These are phyloP conservation scores for Ochlodes sylvanus DNA, from an alignment of 2,888 invertebrate species.

Conservation along the genomic window DNA sequence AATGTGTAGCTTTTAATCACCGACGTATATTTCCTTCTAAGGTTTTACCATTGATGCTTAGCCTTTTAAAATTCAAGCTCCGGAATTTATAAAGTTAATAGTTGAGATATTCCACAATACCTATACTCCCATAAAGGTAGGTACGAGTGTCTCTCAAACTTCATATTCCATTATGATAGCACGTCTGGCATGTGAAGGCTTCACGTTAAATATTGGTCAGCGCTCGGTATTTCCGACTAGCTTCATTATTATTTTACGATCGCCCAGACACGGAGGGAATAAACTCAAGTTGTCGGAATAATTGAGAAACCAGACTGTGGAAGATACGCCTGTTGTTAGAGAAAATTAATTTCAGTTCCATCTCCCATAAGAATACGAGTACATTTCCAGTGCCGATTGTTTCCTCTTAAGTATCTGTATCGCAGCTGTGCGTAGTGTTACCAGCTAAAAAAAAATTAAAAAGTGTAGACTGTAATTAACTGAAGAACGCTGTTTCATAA, in stretches of 20 bases:
- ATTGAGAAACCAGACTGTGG: conserved; percentile 34
- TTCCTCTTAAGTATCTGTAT: conserved; percentile 24
- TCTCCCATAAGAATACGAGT: conserved; percentile 29
- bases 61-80: conserved; percentile 30
- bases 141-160: conserved; percentile 54
- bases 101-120: conserved; percentile 51
- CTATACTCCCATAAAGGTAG: conserved; percentile 34
- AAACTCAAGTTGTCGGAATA: conserved; percentile 38
- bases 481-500: conserved; percentile 33
- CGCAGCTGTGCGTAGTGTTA: conserved; percentile 20
- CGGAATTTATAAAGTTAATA: conserved; percentile 38
- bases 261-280: conserved; percentile 37
- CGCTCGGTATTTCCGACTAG: conserved; percentile 61
- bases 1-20: too few relatives aligned
- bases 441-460: conserved; percentile 27
- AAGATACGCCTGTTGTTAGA: conserved; percentile 34
- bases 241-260: conserved; percentile 71
- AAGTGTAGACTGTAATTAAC: conserved; percentile 36
- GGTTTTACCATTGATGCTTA: conserved; percentile 15
- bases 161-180: conserved; percentile 70
- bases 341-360: conserved; percentile 31
- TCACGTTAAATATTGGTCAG: conserved; percentile 65
- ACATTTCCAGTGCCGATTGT: conserved; percentile 26
- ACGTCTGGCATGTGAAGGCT: conserved; percentile 64
- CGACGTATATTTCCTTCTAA: conserved; percentile 37